Evolutionary conservation across 2,888 invertebrate genomes (phyloP), one percentile per base, ranked within the genome.

Genomic region (Oligia fasciuncula): DNA sequence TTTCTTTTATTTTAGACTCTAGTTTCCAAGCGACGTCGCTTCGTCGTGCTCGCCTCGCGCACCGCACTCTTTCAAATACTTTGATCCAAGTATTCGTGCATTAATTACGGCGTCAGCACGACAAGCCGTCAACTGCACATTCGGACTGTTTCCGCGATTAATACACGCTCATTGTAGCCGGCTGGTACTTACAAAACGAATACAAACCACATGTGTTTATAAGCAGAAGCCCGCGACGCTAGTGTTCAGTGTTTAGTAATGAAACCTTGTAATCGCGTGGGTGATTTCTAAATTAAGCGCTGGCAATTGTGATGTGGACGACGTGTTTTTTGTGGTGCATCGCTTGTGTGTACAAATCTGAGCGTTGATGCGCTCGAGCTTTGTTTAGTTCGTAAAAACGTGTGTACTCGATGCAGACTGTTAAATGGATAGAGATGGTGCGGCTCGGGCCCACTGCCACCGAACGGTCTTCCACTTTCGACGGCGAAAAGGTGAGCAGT

Each of bases 381-480:
- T 83, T 91, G 89, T 88, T 89, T 89, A 90, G 85, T 91, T 85
- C 80, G 89, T 89, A 85, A 86, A 88, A 88, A 90, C 89, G 86
- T 87, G 88, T 89, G 83, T 77, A 85, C 72, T 91, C 92, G 91
- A 96, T 96, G 96, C 95, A 96, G 92, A 94, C 96, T 90, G 94
- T 96, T 92, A 96, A 96, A 92, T 96, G 95, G 94, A 96, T 96
- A 93, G 96, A 96, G 89, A 96, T 96, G 96, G 96, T 96, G 91
- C 94, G 94, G 82, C 94, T 96, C 84, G 95, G 95, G 79, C 94
- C 95, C 67, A 87, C 93, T 60, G 77, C 90, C 43, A 84, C 92
- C 83, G 95, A 94, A 89, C 93, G 93, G 91, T 91, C 94, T 90
- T 91, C 94, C 84, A 91, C 93, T 93, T 96, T 93, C 93, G 95